phyloP scores from a whole-genome alignment of 1,140 invertebrate genomes.

The Tetragonula clypearis region DNA sequence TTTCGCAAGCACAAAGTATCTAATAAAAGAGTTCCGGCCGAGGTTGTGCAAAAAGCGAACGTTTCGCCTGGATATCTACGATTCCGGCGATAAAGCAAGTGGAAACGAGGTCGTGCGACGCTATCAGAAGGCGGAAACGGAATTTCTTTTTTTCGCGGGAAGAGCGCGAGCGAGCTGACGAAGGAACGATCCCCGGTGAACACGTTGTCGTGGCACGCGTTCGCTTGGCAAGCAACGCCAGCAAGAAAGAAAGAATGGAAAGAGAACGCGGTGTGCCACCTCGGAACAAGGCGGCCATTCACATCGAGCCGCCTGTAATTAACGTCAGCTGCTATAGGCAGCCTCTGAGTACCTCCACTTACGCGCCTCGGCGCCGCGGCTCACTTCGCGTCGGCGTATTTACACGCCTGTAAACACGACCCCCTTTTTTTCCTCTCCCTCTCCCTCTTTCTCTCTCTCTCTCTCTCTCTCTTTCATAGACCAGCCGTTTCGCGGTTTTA shows the following conservation, averaged over 20 bases:
- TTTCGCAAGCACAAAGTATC: background rate
- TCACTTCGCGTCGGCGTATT: constrained; percentile 28
- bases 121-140: constrained; percentile 53
- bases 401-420: constrained; percentile 34
- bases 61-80: constrained; percentile 5
- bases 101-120: constrained; percentile 32
- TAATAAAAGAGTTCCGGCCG: background rate
- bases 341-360: constrained; percentile 63
- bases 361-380: constrained; percentile 55
- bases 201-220: constrained; percentile 38
- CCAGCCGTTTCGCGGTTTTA: background rate
- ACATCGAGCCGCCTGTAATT: constrained; percentile 62
- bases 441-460: background rate
- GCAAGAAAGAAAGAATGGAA: constrained; percentile 42
- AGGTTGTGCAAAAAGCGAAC: background rate
- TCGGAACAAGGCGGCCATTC: constrained; percentile 69
- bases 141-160: constrained; percentile 47
- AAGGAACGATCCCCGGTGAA: background rate
- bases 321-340: constrained; percentile 65
- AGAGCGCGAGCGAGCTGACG: background rate
- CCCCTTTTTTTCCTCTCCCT: background rate
- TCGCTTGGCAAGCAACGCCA: background rate
- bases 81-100: constrained; percentile 18
- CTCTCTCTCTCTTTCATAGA: too few relatives aligned
- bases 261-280: constrained; percentile 59